These are phyloP conservation scores for Eristalis arbustorum DNA, from an alignment of 2,888 invertebrate genomes.

Conservation along the genomic window DNA sequence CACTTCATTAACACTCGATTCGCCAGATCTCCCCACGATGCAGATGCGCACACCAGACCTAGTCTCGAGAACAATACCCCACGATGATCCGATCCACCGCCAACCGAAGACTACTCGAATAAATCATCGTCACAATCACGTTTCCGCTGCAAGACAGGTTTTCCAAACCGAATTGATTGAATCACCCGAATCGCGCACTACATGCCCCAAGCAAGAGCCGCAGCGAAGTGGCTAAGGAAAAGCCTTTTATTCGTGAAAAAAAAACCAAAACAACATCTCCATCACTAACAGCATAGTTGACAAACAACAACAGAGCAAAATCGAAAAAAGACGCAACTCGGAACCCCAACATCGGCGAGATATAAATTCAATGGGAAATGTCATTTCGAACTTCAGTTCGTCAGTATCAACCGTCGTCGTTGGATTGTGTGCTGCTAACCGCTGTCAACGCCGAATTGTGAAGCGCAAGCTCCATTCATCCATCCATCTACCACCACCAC, in stretches of 20 bases:
- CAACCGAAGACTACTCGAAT: background rate
- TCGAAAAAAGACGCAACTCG: conserved; percentile 7
- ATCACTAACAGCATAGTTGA: conserved; percentile 48
- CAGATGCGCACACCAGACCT: background rate
- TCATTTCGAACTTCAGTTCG: conserved; percentile 69
- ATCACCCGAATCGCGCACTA: conserved; percentile 15
- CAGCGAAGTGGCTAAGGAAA: background rate
- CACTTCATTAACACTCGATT: conserved; percentile 36
- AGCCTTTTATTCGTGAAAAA: conserved; percentile 14
- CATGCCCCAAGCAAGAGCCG: background rate
- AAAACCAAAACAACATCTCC: conserved; percentile 54
- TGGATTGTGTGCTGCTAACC: conserved; percentile 56
- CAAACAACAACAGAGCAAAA: conserved; percentile 26
- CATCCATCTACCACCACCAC: conserved; percentile 4
- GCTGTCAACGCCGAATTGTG: conserved; percentile 19
- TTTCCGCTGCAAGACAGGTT: conserved; percentile 59
- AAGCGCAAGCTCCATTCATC: conserved; percentile 65
- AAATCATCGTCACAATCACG: conserved; percentile 36
- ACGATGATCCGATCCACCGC: background rate
- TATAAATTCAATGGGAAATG: conserved; percentile 65
- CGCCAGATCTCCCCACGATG: background rate
- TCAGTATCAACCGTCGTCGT: conserved; percentile 68
- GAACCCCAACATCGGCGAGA: conserved; percentile 58
- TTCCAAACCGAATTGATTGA: conserved; percentile 37
- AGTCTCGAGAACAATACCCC: background rate